Base-by-base conservation (phyloP, 2,888 invertebrate species). In the Chrysolina oricalcia region DNA sequence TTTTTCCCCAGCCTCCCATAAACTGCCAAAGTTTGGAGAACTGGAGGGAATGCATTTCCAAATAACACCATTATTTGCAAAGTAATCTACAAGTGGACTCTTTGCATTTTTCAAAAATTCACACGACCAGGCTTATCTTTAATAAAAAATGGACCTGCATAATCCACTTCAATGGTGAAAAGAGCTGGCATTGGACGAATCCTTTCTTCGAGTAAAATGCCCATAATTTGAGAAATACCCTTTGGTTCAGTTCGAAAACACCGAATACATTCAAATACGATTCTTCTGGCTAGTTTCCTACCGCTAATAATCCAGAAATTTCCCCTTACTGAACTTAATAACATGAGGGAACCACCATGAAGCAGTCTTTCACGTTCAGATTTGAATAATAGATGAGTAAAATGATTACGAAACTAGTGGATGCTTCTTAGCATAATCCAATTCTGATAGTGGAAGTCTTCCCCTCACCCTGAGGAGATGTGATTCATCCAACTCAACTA, bases 1-100 rank as follows among this genome's bases (percentile, higher is more conserved):
- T 64, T 83, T 83, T 11, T 86, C 80, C 5, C 79, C 82, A 5
- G 83, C 81, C 71, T 86, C 85, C 83, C 84, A 84, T 9, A 84
- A 59, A 5, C 85, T 85, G 13, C 85, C 83, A 68, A 82, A 82
- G 71, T 85, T 81, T 5, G 84, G 83, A 23, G 83, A n/a, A n/a
- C n/a, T n/a, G n/a, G n/a, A n/a, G n/a, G n/a, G n/a, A n/a, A n/a
- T n/a, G n/a, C n/a, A n/a, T n/a, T n/a, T n/a, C n/a, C n/a, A n/a
- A n/a, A n/a, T n/a, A n/a, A n/a, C n/a, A n/a, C n/a, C n/a, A n/a
- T n/a, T n/a, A n/a, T n/a, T n/a, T n/a, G n/a, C n/a, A n/a, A n/a
- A n/a, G n/a, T n/a, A n/a, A n/a, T n/a, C 35, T 63, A 35, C 40
- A 13, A 68, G 27, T 27, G 50, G 41, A 46, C 9, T 41, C n/a